Base-by-base conservation (phyloP, 1,140 invertebrate genomes). In the Helicorthomorpha holstii region DNA sequence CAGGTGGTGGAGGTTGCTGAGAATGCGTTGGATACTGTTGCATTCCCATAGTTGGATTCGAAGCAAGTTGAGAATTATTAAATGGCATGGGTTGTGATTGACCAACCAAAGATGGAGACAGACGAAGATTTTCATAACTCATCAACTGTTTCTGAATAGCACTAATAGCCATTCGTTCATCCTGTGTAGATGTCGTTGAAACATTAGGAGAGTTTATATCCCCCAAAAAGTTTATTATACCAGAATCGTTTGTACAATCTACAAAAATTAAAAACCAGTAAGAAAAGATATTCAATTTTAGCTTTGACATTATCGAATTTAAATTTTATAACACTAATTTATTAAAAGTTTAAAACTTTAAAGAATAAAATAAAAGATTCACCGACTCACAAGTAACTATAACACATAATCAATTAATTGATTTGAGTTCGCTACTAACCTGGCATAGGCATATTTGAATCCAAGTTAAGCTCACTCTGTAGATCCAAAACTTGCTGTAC, bases 131-230 rank as follows among this genome's bases (percentile, higher is more conserved):
- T 65, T 79, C 78, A 59, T 74, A 81, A 59, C 81, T 82, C 87
- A 93, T 93, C 52, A 95, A 70, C 61, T 84, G 85, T 64, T 86
- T 81, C 60, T 89, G 84, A 61, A 95, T 95, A 10, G 79, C 84
- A 61, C 81, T 85, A 49, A 94, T 93, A 19, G 84, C 88, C 67
- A 82, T 77, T 63, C 80, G 81, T 60, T 88, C 84, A 58, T 80
- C 80, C 57, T 65, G 34, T 71, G 71, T 42, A 45, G 52, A 21
- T 57, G 52, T 25, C 56, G 49, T 21, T 27, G 25, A 21, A 55
- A 46, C 25, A 25, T 21, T 46, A 21, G 44, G 7, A 46, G 44
- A 19, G 44, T 46, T 19, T 50, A 46, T 51, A 26, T 26, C 24
- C 7, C 29, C 7, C 7, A 34, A 16, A 16, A 34, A 7, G 29